Evolutionary conservation across 2,797 vertebrate species (phyloP).

Genomic region (Epinephelus coioides): DNA sequence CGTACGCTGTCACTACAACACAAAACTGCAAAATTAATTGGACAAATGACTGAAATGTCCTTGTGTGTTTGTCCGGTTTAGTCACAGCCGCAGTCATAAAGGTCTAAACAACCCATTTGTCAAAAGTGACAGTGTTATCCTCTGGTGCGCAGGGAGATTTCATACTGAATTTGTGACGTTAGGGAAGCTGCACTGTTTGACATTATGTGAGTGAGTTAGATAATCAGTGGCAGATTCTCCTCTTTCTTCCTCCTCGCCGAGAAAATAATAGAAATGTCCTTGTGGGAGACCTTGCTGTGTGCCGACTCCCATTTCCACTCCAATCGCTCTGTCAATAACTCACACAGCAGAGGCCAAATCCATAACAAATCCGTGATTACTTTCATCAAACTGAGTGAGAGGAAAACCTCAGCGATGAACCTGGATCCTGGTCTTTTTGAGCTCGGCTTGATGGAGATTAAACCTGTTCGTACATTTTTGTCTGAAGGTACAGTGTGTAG

Average conservation of each 20-base stretch:
- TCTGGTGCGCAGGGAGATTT: constrained; percentile 27
- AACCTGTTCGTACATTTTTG: constrained; percentile 10
- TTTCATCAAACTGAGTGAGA: constrained; percentile 54
- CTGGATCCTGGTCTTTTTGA: neutral
- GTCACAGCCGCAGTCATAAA: constrained; percentile 29
- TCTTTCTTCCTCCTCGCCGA: constrained; percentile 33
- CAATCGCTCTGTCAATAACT: constrained; percentile 71
- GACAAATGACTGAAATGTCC: constrained; percentile 53
- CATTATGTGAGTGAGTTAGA: constrained; percentile 33
- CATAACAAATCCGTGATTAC: constrained; percentile 62
- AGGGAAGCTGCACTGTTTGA: constrained; percentile 19
- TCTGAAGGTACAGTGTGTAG: too few relatives aligned
- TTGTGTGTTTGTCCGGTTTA: constrained; percentile 37
- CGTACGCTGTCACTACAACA: constrained; percentile 15
- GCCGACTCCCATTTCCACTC: constrained; percentile 57
- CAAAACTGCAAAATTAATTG: constrained; percentile 45
- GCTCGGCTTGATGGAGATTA: constrained; percentile 2
- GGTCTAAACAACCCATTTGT: constrained; percentile 53
- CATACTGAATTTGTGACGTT: constrained; percentile 38
- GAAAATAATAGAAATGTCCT: constrained; percentile 63
- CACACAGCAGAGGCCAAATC: constrained; percentile 57
- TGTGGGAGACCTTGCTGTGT: constrained; percentile 52
- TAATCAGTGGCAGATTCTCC: constrained; percentile 48
- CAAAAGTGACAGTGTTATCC: constrained; percentile 44
- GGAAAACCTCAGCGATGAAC: constrained; percentile 8